Evolutionary conservation across 2,797 vertebrate genomes (phyloP).

Genomic region (Perodicticus potto): DNA sequence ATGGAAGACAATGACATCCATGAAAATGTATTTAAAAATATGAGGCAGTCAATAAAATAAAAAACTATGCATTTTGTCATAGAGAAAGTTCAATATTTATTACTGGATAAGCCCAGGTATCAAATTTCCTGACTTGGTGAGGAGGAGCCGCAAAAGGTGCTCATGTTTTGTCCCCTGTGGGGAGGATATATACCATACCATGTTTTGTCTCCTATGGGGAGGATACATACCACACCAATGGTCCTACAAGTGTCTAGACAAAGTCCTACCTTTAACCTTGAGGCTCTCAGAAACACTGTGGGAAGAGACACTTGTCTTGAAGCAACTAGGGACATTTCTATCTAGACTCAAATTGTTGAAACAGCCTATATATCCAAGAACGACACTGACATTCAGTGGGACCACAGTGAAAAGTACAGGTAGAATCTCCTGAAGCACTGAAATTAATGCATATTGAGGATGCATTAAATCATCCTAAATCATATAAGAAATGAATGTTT

Average conservation of each 20-base stretch:
- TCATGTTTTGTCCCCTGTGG: neutral
- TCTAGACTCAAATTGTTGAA: neutral
- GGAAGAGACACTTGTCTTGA: neutral
- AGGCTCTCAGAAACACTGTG: neutral
- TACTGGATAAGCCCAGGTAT: neutral
- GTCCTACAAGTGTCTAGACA: neutral
- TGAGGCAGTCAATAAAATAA: neutral
- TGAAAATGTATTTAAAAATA: slow-evolving; percentile 41
- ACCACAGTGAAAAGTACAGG: neutral
- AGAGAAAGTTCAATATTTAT: neutral
- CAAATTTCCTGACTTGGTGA: neutral
- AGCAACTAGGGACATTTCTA: slow-evolving; percentile 16
- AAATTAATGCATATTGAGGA: neutral
- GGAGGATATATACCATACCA: neutral
- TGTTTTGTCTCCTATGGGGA: neutral
- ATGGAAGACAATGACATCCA: neutral
- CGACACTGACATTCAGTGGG: neutral
- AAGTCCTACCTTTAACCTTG: neutral
- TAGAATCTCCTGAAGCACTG: neutral
- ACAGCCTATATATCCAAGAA: slow-evolving; percentile 6
- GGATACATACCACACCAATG: neutral
- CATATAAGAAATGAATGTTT: neutral
- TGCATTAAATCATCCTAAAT: neutral
- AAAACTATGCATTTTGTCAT: neutral
- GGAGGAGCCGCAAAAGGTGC: neutral